Evolutionary conservation across 1,140 invertebrate genomes (phyloP), one percentile per base, ranked within the genome.

Genomic region (Ephestia elutella): DNA sequence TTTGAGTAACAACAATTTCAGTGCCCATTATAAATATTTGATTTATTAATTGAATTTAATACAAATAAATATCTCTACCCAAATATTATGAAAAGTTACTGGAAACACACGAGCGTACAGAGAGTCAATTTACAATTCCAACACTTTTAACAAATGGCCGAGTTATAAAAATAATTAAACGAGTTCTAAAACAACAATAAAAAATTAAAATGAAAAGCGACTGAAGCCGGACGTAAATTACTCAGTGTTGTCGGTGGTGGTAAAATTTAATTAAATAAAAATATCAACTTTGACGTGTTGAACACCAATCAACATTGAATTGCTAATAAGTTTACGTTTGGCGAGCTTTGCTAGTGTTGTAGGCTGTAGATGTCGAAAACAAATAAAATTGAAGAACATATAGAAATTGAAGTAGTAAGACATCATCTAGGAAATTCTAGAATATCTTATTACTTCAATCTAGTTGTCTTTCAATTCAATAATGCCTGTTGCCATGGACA

Each of bases 221-320:
- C 67, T 70, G 68, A 75, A 78, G 73, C 67, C 67, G 69, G 70
- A 70, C 62, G 73, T 80, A 79, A 84, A 82, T 84, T 83, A 82
- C 75, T 75, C 72, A 73, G 80, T 83, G 78, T 82, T 65, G 75
- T 74, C 67, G 72, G 74, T 62, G 64, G 62, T 71, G 70, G 68
- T 74, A 66, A 68, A 80, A 83, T 77, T 85, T 86, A 86, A 83
- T 86, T 86, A 85, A 86, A 84, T 84, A 82, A 86, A 84, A 86
- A 83, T 76, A 84, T 74, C 73, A 70, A 70, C 70, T 73, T 67
- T 68, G 74, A 80, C 75, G 82, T 83, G 80, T 83, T 73, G 83
- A 78, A 81, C 80, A 80, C 62, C 82, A 83, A 84, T 87, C 81
- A 84, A 87, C 82, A 87, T 86, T 84, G 75, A 79, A 79, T 70